Conservation (phyloP, 2,113 vertebrate genomes). For the Phalacrocorax brasilianus region DNA sequence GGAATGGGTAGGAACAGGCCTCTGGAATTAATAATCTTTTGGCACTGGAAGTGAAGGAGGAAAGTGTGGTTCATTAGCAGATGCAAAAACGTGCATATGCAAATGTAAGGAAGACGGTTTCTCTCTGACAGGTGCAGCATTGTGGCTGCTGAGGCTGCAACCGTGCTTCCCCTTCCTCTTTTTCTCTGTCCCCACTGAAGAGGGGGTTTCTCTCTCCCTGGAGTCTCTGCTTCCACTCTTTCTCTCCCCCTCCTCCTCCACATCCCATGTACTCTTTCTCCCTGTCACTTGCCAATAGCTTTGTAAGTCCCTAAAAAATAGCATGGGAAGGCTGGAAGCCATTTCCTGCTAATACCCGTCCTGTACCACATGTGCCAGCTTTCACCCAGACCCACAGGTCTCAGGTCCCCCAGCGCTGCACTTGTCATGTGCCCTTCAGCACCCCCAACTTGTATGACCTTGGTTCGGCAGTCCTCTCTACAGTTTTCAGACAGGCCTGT, state of each 20-base stretch:
- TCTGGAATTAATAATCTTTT: neutral
- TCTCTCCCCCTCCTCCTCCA: neutral
- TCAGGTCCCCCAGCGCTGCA: too few relatives aligned
- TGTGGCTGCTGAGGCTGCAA: neutral
- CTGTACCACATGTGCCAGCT: neutral
- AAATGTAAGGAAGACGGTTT: neutral
- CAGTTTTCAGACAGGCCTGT: neutral
- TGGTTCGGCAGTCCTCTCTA: neutral
- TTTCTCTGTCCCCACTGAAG: neutral
- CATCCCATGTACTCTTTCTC: neutral
- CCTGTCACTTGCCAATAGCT: neutral
- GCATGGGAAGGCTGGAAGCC: neutral
- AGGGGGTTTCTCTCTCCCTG: neutral
- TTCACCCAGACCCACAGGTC: accelerated
- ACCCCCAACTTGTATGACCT: neutral
- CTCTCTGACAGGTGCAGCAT: neutral
- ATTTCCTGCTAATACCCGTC: neutral
- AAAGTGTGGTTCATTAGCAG: neutral
- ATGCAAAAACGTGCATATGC: neutral
- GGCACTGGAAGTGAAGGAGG: neutral
- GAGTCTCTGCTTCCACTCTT: neutral
- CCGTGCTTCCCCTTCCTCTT: neutral
- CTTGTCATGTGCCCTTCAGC: neutral
- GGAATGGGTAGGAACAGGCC: neutral
- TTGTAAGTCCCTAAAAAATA: neutral